These are phyloP conservation scores for Zaprionus vittiger DNA, from an alignment of 1,140 invertebrate species.

Conservation along the genomic window DNA sequence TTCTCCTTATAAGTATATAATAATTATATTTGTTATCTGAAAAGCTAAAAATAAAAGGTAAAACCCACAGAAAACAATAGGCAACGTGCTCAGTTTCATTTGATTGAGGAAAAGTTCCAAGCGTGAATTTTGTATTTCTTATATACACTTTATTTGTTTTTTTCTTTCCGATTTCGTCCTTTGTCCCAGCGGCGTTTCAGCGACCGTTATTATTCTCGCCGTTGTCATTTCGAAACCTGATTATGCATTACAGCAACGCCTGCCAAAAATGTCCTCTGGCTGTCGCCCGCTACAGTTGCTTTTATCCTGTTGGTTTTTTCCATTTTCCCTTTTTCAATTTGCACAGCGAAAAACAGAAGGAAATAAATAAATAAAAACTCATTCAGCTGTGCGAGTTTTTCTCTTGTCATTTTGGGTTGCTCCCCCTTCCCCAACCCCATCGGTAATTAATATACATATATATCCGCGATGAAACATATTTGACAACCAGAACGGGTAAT, in stretches of 20 bases:
- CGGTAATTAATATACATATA: conserved; percentile 74
- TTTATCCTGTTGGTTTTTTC: conserved; percentile 47
- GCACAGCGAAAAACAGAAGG: conserved; percentile 34
- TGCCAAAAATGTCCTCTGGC: conserved; percentile 55
- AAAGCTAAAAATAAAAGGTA: not conserved
- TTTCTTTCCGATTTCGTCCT: conserved; percentile 55
- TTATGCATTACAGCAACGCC: conserved; percentile 57
- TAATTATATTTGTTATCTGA: not conserved
- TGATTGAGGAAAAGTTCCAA: conserved; percentile 64
- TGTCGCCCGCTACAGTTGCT: not conserved
- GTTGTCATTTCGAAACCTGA: conserved; percentile 77
- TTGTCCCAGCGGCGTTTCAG: conserved; percentile 63
- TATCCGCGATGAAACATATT: conserved; percentile 67
- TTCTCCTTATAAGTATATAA: not conserved
- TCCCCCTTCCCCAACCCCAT: conserved; percentile 33
- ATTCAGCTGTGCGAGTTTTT: conserved; percentile 71
- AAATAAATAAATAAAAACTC: conserved; percentile 57
- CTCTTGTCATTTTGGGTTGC: conserved; percentile 43
- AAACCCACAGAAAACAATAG: conserved; percentile 37
- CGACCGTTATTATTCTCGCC: conserved; percentile 56
- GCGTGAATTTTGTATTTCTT: conserved; percentile 72
- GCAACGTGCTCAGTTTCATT: conserved; percentile 59
- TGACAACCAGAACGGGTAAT: conserved; percentile 61
- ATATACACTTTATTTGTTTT: conserved; percentile 9
- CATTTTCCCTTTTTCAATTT: conserved; percentile 72